Evolutionary conservation across 2,113 vertebrate genomes (phyloP), one percentile per base, ranked within the genome.

Genomic region (Notothenia rossii): DNA sequence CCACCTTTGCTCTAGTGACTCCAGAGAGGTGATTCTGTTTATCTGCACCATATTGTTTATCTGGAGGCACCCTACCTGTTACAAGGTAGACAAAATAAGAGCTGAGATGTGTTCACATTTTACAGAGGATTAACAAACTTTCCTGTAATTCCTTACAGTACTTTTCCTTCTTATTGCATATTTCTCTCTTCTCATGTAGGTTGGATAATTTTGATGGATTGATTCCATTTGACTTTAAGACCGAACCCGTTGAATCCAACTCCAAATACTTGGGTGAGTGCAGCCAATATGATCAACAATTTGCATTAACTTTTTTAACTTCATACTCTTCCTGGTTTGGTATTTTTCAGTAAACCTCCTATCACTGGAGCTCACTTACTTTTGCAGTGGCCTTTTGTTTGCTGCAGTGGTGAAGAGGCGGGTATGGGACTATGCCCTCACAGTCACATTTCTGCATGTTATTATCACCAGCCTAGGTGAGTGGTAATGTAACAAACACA

Each of bases 141-240:
- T 20, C n/a, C 45, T 56, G 10, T 1, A 10, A 40, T 45, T 43
- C 7, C 7, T 40, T 6, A 40, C 7, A 40, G 7, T 40, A 40
- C 7, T 40, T 40, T 33, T 17, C 29, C 46, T 14, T 12, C 13
- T 48, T 48, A 40, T 40, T 40, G 36, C 7, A 7, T 40, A 49
- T 20, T 43, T 59, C 29, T 54, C 3, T 7, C 49, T 3, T 33
- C 15, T 85, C 46, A 10, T 68, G 70, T 15, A 97, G 96, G 91
- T 88, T 96, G 45, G 89, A 95, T 60, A 92, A 95, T 75, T 91
- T 96, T 86, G 94, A 97, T 67, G 92, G 95, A 78, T 88, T 95
- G 72, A 96, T 95, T 88, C 96, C 95, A 33, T 97, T 97, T 89
- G 95, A 97, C 89, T 97, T 97, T 86, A 96, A 96, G 91, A 97